phyloP scores from a whole-genome alignment of 2,888 invertebrate species.

The Vanessa cardui region DNA sequence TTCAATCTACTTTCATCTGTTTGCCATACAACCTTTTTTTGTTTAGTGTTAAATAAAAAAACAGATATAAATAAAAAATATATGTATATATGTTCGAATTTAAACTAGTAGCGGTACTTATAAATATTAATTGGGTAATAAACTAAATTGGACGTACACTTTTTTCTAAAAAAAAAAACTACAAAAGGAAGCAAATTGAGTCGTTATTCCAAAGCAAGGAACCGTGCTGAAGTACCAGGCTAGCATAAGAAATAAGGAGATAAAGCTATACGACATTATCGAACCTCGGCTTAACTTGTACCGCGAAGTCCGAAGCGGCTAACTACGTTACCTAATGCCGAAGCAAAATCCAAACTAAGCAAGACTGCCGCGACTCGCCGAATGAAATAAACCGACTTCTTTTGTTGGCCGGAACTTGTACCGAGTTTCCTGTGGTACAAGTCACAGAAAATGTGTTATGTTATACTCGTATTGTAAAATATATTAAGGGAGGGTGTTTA shows the following conservation, averaged over 20 bases:
- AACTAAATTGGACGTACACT: no score
- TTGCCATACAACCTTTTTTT: no score
- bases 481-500: no score
- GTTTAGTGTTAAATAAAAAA: no score
- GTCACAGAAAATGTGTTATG: not conserved
- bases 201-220: not conserved
- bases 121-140: no score
- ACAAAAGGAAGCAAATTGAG: not conserved
- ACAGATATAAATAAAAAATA: no score
- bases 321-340: constrained; percentile 31
- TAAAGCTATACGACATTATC: constrained; percentile 2
- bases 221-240: constrained; percentile 3
- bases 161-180: not conserved
- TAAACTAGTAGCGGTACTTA: no score
- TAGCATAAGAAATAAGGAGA: constrained; percentile 8
- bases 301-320: constrained; percentile 19
- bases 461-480: no score
- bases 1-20: no score
- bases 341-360: constrained; percentile 31
- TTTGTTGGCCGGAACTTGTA: constrained; percentile 37
- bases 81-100: no score
- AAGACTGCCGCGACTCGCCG: constrained; percentile 25
- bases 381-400: constrained; percentile 39
- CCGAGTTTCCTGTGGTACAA: constrained; percentile 16
- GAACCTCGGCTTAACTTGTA: constrained; percentile 14